These are phyloP conservation scores for Fragum sueziense DNA, from an alignment of 2,888 invertebrate genomes.

Conservation along the genomic window DNA sequence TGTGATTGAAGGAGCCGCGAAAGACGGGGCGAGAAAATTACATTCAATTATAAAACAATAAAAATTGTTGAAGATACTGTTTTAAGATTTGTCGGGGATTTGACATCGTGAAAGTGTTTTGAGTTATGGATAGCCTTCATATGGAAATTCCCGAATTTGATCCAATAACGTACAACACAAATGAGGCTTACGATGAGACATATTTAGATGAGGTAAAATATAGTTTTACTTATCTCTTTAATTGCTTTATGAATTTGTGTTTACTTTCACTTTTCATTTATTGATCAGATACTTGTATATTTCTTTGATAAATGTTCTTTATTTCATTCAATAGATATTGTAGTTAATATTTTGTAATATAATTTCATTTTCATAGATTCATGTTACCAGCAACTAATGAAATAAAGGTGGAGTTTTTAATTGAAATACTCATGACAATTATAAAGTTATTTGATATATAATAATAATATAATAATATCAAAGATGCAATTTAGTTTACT, in stretches of 20 bases:
- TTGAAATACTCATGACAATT: too few species aligned
- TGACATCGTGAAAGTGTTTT: not conserved
- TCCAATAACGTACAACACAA: slow-evolving; percentile 41
- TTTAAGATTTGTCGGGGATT: slow-evolving; percentile 4
- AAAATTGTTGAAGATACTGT: slow-evolving; percentile 6
- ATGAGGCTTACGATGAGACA: slow-evolving; percentile 1
- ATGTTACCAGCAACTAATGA: too few species aligned
- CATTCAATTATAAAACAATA: slow-evolving; percentile 21
- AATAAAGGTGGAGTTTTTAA: too few species aligned
- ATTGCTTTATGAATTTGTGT: not conserved
- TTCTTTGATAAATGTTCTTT: too few species aligned
- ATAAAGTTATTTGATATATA: too few species aligned
- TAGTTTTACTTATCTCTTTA: not conserved
- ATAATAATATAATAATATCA: too few species aligned
- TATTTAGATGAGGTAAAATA: slow-evolving; percentile 40
- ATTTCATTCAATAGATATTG: too few species aligned
- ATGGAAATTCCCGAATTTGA: slow-evolving; percentile 56
- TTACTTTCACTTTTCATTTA: too few species aligned
- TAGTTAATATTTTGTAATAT: too few species aligned
- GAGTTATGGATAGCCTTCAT: slow-evolving; percentile 47
- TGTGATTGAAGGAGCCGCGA: slow-evolving; percentile 1
- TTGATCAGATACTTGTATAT: too few species aligned
- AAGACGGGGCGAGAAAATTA: slow-evolving; percentile 14
- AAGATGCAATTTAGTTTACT: too few species aligned
- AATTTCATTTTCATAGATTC: too few species aligned